Base-by-base conservation (phyloP, 2,797 vertebrate genomes). In the Labeo calbasu region DNA sequence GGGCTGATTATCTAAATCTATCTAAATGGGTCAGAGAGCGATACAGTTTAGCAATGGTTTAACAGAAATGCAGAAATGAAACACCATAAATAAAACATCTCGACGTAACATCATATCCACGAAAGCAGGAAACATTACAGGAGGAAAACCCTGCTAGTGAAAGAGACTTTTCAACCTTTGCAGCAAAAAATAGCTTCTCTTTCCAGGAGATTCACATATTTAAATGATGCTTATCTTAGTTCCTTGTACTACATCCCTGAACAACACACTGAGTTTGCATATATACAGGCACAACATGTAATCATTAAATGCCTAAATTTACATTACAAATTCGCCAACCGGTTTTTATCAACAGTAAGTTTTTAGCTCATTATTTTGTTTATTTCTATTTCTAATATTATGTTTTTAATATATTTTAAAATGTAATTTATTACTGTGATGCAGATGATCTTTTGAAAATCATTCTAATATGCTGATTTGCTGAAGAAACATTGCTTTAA, bases 141-240 rank as follows among this genome's bases (percentile, higher is more conserved):
- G 36, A n/a, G 10, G 32, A 32, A 72, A 51, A 51, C 19, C 43
- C 43, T 13, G 6, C 50, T 21, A 23, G 25, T 61, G 23, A 82
- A 63, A 50, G 55, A 14, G 70, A 9, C 43, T 12, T 5, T 73
- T 63, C 5, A 75, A 2, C 23, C 7, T 10, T 11, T 13, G 0
- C 17, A 53, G 19, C 28, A 46, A 15, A 72, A 65, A 32, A 82
- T 2, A 51, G 15, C 3, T 66, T 66, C 13, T 80, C 57, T 59
- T 8, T 46, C 43, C n/a, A 59, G 36, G 21, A 15, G 2, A 57
- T 82, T 71, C 70, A 77, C n/a, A 28, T 88, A 79, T 55, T 61
- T 66, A 83, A 86, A 84, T 83, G 2, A 81, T 61, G 81, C 28
- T 21, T 0, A 32, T 65, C 28, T 65, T 17, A 65, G 28, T 85